Evolutionary conservation across 1,140 invertebrate genomes (phyloP).

Genomic region (Drosophila lacteicornis): DNA sequence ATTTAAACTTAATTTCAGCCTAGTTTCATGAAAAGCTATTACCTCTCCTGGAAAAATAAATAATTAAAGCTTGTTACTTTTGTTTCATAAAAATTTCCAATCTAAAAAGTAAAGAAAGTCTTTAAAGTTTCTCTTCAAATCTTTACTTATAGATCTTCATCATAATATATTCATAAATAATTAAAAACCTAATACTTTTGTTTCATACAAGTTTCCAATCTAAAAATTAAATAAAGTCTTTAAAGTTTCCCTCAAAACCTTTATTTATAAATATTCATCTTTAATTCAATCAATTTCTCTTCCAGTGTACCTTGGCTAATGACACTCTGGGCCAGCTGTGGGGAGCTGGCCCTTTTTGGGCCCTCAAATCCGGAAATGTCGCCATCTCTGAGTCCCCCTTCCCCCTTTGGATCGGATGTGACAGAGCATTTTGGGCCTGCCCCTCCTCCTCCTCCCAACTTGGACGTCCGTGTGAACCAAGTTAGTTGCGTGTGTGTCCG

Average conservation of each 20-base stretch:
- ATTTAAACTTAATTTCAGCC: too few species aligned
- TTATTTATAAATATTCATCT: not conserved
- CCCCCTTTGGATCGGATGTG: slow-evolving; percentile 58
- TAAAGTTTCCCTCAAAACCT: too few species aligned
- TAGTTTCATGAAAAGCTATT: too few species aligned
- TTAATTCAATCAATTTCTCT: not conserved
- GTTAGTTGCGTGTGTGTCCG: slow-evolving; percentile 24
- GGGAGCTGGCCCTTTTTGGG: slow-evolving; percentile 58
- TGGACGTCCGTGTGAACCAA: slow-evolving; percentile 58
- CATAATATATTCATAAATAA: too few species aligned
- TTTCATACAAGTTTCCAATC: too few species aligned
- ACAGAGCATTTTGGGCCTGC: slow-evolving; percentile 49
- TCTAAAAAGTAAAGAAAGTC: too few species aligned
- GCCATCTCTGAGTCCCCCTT: slow-evolving; percentile 3
- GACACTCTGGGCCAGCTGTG: slow-evolving; percentile 31
- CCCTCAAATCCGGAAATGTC: slow-evolving; percentile 70
- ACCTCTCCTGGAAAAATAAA: too few species aligned
- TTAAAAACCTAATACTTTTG: too few species aligned
- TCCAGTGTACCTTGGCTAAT: slow-evolving; percentile 57
- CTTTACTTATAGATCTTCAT: not conserved
- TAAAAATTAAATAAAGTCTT: too few species aligned
- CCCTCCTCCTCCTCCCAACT: not conserved
- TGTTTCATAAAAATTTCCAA: too few species aligned
- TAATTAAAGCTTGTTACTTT: too few species aligned
- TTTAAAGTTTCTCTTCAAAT: not conserved